These are phyloP conservation scores for Tachina grossa DNA, from an alignment of 2,888 invertebrate genomes.

Conservation along the genomic window DNA sequence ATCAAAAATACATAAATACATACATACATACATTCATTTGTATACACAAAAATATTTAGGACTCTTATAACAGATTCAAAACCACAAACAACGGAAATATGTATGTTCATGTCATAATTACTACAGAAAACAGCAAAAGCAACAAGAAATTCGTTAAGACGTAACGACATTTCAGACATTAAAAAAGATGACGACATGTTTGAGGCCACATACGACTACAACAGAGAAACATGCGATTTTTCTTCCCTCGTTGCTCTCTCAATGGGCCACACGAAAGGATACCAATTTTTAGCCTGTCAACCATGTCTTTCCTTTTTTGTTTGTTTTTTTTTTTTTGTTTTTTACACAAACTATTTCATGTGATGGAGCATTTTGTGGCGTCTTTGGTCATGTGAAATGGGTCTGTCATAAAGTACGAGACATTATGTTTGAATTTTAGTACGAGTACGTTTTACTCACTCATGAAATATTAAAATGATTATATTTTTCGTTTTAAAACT, in stretches of 20 bases:
- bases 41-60: slow-evolving; percentile 30
- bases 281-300: slow-evolving; percentile 74
- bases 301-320: slow-evolving; percentile 64
- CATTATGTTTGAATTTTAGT: slow-evolving; percentile 41
- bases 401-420: slow-evolving; percentile 60
- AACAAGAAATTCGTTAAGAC: slow-evolving; percentile 40
- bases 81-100: slow-evolving; percentile 50
- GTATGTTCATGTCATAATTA: slow-evolving; percentile 69
- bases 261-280: slow-evolving; percentile 73
- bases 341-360: slow-evolving; percentile 61
- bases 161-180: slow-evolving; percentile 53
- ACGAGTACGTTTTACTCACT: slow-evolving; percentile 29
- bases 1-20: slow-evolving; percentile 22
- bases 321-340: background rate
- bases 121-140: slow-evolving; percentile 19
- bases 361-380: slow-evolving; percentile 44
- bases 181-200: slow-evolving; percentile 64
- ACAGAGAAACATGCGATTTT: slow-evolving; percentile 53
- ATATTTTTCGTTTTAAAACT: background rate
- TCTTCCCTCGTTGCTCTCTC: slow-evolving; percentile 48
- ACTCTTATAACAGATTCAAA: slow-evolving; percentile 44
- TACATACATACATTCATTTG: background rate
- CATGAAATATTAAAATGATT: slow-evolving; percentile 63
- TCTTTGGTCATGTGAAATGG: slow-evolving; percentile 60
- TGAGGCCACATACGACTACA: slow-evolving; percentile 41